A percentile compares a stretch with the other conserved stretches of the same genome.
phyloP scores from a whole-genome alignment of 2,888 invertebrate genomes.

The Ecliptopera silaceata region DNA sequence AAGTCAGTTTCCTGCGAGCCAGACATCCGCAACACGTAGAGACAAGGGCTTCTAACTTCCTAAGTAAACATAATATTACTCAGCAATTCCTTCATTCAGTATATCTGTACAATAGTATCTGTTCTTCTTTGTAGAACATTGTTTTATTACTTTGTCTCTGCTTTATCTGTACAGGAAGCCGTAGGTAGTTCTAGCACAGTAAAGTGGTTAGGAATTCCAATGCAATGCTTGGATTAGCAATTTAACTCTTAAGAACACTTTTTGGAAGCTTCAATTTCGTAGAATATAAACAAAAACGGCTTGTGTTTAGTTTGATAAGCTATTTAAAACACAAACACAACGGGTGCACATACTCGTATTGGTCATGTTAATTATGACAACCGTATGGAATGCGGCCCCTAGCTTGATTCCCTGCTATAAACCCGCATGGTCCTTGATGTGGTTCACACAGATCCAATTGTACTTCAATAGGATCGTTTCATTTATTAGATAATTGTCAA shows the following conservation, averaged over 20 bases:
- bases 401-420: slow-evolving; percentile 28
- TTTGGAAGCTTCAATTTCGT: too few relatives aligned
- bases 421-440: slow-evolving; percentile 33
- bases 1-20: slow-evolving; percentile 26
- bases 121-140: slow-evolving; percentile 10
- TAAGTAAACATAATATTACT: slow-evolving; percentile 21
- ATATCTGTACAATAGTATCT: slow-evolving; percentile 11
- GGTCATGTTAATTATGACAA: slow-evolving; percentile 38
- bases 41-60: slow-evolving; percentile 19
- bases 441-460: slow-evolving; percentile 17
- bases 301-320: slow-evolving; percentile 24
- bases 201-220: slow-evolving; percentile 41
- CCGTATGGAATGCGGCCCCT: slow-evolving; percentile 36
- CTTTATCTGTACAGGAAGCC: slow-evolving; percentile 52
- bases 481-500: slow-evolving; percentile 24
- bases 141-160: slow-evolving; percentile 12
- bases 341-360: slow-evolving; percentile 19
- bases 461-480: slow-evolving; percentile 20
- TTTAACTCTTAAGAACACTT: too few relatives aligned
- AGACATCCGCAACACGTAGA: slow-evolving; percentile 26
- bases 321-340: slow-evolving; percentile 31
- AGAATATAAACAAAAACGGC: background rate
- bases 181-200: slow-evolving; percentile 43
- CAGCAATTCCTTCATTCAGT: slow-evolving; percentile 13
- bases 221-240: slow-evolving; percentile 23